These are phyloP conservation scores for Hydropsyche tenuis DNA, from an alignment of 1,140 invertebrate species.

Conservation along the genomic window DNA sequence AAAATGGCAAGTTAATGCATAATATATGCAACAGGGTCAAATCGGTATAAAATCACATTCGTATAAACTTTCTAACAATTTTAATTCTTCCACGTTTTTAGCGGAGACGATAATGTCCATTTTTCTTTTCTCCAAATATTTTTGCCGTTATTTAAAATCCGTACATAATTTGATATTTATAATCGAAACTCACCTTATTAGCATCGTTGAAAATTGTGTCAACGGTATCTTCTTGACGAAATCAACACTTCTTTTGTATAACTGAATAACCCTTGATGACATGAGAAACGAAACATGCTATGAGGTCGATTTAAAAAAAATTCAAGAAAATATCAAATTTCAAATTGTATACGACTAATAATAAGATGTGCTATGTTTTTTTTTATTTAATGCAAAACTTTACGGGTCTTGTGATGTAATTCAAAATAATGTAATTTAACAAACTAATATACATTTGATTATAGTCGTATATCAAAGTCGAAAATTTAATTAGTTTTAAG, in stretches of 20 bases:
- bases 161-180: slow-evolving; percentile 11
- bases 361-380: no score
- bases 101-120: slow-evolving; percentile 4
- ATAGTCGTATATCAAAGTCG: no score
- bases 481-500: no score
- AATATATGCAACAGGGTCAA: slow-evolving; percentile 23
- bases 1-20: neutral
- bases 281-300: no score
- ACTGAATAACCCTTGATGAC: no score
- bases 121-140: neutral
- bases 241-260: no score
- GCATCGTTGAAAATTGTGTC: neutral
- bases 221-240: neutral
- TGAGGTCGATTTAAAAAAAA: neutral
- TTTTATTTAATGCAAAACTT: no score
- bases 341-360: neutral
- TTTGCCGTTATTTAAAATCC: slow-evolving; percentile 1
- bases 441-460: no score
- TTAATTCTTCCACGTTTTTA: neutral
- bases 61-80: slow-evolving; percentile 26
- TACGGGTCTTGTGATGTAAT: no score
- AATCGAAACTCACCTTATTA: neutral
- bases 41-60: slow-evolving; percentile 20
- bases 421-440: no score
- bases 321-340: neutral